Base-by-base conservation (phyloP, 2,888 invertebrate genomes). In the Eupithecia exiguata region DNA sequence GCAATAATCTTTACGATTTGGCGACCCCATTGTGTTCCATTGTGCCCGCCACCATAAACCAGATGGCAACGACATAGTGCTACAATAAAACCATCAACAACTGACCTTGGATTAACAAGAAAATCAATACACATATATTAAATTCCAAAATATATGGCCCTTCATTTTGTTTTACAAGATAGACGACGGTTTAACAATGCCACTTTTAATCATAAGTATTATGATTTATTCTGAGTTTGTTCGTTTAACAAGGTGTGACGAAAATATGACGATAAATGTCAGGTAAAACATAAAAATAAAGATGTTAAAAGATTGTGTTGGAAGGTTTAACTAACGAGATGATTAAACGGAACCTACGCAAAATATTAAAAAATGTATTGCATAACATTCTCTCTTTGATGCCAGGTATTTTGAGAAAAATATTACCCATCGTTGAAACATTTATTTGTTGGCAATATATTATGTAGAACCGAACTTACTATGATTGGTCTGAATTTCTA, bases 1-100 rank as follows among this genome's bases (percentile, higher is more conserved):
- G 83, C 84, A 84, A 89, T 89, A 89, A 88, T 83, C 84, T 91
- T 92, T 86, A 92, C 87, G 88, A 86, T 83, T 81, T 78, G 79
- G 80, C 80, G 78, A 82, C 77, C 84, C 82, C 80, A 80, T 82
- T 84, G 80, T 82, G 81, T 83, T 78, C 86, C 84, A 86, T 89
- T 88, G 85, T 86, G 76, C 74, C 72, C 74, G 35, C 63, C 72
- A 58, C 67, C 75, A 70, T 73, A 73, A 76, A 73, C 75, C 81
- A 78, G 77, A 79, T 80, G 79, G 75, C 69, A 68, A 63, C 69
- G 74, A 67, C 72, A 69, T 62, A 65, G 71, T 78, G 73, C 25
- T 63, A 72, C 76, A 77, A 79, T 77, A 79, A 79, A 80, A 78
- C 74, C 73, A 76, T 68, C 36, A 73, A 18, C 61, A 68, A 49